These are phyloP conservation scores for Zygothrica quintamaculata DNA, from an alignment of 2,888 invertebrate genomes.

Conservation along the genomic window DNA sequence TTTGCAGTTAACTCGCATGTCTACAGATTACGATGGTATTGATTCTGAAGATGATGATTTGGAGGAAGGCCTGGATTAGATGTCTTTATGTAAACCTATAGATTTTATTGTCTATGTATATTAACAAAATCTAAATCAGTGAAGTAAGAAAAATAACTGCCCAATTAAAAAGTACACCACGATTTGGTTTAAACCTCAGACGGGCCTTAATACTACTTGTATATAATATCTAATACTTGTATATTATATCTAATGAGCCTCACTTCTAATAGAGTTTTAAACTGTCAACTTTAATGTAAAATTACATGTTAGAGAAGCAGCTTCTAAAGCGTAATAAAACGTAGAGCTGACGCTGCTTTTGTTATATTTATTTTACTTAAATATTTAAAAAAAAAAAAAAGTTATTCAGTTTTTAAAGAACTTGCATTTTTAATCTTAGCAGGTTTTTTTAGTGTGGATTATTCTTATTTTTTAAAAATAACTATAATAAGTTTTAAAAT, in stretches of 20 bases:
- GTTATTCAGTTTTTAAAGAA: background rate
- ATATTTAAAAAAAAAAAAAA: background rate
- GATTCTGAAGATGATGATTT: constrained; percentile 79
- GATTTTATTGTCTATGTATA: constrained; percentile 44
- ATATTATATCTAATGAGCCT: constrained; percentile 25
- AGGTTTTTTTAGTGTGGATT: constrained; percentile 4
- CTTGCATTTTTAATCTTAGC: background rate
- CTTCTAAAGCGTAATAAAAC: constrained; percentile 51
- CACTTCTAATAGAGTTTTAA: constrained; percentile 40
- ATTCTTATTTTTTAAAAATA: constrained; percentile 50
- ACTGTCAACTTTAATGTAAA: constrained; percentile 39
- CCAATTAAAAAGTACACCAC: constrained; percentile 5
- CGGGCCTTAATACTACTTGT: constrained; percentile 10
- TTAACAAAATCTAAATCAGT: constrained; percentile 34
- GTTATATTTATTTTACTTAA: constrained; percentile 23
- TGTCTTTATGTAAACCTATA: constrained; percentile 14
- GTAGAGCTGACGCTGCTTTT: constrained; percentile 11
- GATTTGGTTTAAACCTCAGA: background rate
- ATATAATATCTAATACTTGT: constrained; percentile 34
- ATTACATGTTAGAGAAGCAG: constrained; percentile 49
- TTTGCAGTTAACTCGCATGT: constrained; percentile 65
- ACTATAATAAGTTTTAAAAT: constrained; percentile 60
- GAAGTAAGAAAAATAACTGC: constrained; percentile 37
- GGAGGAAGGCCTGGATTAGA: constrained; percentile 75
- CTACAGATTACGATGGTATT: constrained; percentile 70